Evolutionary conservation across 2,888 invertebrate genomes (phyloP), one percentile per base, ranked within the genome.

Genomic region (Ormyrus nitidulus): DNA sequence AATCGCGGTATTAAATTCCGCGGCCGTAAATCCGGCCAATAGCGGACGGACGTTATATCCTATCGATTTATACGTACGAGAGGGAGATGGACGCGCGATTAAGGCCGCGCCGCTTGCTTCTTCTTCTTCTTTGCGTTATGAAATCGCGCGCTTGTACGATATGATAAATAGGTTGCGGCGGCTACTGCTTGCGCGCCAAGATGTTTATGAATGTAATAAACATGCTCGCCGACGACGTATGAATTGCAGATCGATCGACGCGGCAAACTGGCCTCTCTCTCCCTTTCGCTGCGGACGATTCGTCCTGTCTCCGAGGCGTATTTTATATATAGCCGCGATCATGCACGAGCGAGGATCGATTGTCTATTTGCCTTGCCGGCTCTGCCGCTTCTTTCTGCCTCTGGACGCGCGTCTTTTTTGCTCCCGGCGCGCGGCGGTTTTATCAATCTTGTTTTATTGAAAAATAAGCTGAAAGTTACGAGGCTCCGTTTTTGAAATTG

Each of bases 141-240:
- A 86, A 86, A 87, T 82, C 34, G 66, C 46, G 44, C 84, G 84
- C 83, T 80, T 84, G 82, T 85, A 79, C 82, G 83, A 10, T 54
- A 86, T 85, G 86, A 85, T 86, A 83, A 84, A 86, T 83, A 83
- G 83, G 84, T 84, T 84, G 84, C 82, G 83, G 49, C 44, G 70
- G 49, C 56, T 54, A 66, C 53, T 46, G 71, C 71, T 53, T 11
- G 34, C 46, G 19, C 49, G 19, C 11, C 44, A 44, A 69, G 48
- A 80, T 83, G 83, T 86, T 87, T 87, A 87, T 86, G 85, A 87
- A 85, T 81, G 84, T 83, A 85, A 87, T 87, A 87, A 87, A 87
- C 85, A 84, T 85, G 83, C 76, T 77, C 56, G 54, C 74, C 83
- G 82, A 83, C 83, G 86, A 83, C 82, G 82, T 85, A 85, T 86